Conservation (phyloP, 1,140 invertebrate genomes). For the Neuroterus valhalla region DNA sequence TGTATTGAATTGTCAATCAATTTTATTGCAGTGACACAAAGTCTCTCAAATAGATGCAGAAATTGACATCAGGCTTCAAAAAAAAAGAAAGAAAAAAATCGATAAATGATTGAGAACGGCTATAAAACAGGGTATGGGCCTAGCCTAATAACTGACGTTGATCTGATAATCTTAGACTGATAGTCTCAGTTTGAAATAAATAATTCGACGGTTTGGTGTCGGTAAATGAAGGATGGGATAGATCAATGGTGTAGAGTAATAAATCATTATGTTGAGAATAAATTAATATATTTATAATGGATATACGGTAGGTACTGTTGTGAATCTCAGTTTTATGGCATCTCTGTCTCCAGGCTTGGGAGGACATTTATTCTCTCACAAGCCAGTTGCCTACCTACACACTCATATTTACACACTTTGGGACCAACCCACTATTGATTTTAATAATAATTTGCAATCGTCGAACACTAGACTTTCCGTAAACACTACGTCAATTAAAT, state of each 20-base stretch:
- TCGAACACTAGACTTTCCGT: slow-evolving; percentile 66
- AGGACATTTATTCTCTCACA: slow-evolving; percentile 38
- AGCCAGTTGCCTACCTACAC: slow-evolving; percentile 42
- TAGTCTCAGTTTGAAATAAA: no score
- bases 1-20: slow-evolving; percentile 30
- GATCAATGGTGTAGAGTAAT: slow-evolving; percentile 44
- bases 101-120: not conserved
- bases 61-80: slow-evolving; percentile 14
- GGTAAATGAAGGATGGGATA: not conserved
- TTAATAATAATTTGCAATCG: slow-evolving; percentile 64
- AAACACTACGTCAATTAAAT: slow-evolving; percentile 70
- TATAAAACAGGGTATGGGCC: no score
- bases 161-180: no score
- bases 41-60: slow-evolving; percentile 38
- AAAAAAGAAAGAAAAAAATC: slow-evolving; percentile 32
- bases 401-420: slow-evolving; percentile 62
- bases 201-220: not conserved
- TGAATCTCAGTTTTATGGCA: slow-evolving; percentile 68
- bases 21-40: slow-evolving; percentile 34
- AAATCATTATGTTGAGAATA: slow-evolving; percentile 71
- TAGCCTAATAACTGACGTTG: no score
- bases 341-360: slow-evolving; percentile 45
- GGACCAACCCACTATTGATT: slow-evolving; percentile 69
- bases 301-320: slow-evolving; percentile 74
- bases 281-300: slow-evolving; percentile 76